phyloP scores from a whole-genome alignment of 2,888 invertebrate genomes.

The Lepidonotus clava region DNA sequence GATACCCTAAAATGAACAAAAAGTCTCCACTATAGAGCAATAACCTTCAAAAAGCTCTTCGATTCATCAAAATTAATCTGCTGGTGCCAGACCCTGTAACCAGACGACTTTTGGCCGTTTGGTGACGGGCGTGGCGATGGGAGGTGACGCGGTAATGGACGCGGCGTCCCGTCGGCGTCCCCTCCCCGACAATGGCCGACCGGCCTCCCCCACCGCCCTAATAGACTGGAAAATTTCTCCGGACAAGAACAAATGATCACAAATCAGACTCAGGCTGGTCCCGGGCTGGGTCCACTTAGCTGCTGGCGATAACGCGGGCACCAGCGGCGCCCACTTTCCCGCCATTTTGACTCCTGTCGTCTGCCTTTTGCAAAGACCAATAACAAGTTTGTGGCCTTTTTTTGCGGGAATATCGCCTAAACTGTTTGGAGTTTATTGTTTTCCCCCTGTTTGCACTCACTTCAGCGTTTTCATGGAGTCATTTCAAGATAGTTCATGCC shows the following conservation, averaged over 20 bases:
- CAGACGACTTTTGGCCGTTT: slow-evolving; percentile 14
- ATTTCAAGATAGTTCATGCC: too few relatives aligned
- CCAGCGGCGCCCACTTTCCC: background rate
- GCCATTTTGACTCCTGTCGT: background rate
- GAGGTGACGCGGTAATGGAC: slow-evolving; percentile 1
- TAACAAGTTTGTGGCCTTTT: too few relatives aligned
- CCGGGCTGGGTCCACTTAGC: slow-evolving; percentile 35
- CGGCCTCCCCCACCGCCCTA: background rate
- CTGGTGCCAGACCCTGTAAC: too few relatives aligned
- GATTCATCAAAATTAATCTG: too few relatives aligned
- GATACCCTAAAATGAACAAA: too few relatives aligned
- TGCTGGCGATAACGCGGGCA: background rate
- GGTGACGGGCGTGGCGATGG: background rate
- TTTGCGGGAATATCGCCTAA: too few relatives aligned
- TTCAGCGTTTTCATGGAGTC: too few relatives aligned
- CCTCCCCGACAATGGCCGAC: slow-evolving; percentile 1
- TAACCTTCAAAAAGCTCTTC: too few relatives aligned
- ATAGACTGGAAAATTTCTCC: slow-evolving; percentile 29
- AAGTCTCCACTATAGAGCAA: too few relatives aligned
- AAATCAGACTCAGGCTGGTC: slow-evolving; percentile 1
- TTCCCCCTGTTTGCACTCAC: too few relatives aligned
- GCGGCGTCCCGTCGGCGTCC: background rate
- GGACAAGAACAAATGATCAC: slow-evolving; percentile 46
- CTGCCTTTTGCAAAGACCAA: too few relatives aligned
- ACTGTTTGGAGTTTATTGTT: too few relatives aligned